Conservation (phyloP, 53 echinoderm and acorn worm genomes). For the Henricia sp. region DNA sequence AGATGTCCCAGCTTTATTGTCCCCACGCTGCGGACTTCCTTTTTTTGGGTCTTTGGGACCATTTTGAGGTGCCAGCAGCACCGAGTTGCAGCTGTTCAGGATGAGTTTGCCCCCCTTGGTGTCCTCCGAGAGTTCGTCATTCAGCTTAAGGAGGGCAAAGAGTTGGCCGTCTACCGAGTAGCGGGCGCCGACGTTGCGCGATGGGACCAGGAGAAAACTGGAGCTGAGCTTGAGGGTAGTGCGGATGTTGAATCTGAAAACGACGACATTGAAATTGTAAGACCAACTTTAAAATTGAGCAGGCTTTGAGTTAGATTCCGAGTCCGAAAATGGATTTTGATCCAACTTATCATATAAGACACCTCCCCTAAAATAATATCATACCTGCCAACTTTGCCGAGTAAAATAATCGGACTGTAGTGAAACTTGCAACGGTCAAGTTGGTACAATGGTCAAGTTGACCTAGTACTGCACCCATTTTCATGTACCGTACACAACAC, state of each 20-base stretch:
- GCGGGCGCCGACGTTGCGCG: constrained; percentile 85
- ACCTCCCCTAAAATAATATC: too few relatives aligned
- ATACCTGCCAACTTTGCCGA: too few relatives aligned
- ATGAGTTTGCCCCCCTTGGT: constrained; percentile 87
- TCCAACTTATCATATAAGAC: too few relatives aligned
- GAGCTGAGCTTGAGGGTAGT: constrained; percentile 86
- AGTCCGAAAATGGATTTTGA: too few relatives aligned
- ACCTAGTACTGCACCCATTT: too few relatives aligned
- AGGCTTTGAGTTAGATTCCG: too few relatives aligned
- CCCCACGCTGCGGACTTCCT: background rate
- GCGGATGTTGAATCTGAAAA: constrained; percentile 85
- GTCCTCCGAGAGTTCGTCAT: constrained; percentile 89
- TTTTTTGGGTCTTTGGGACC: constrained; percentile 5
- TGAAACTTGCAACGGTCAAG: too few relatives aligned
- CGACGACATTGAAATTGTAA: too few relatives aligned
- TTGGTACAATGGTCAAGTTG: too few relatives aligned
- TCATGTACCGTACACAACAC: too few relatives aligned
- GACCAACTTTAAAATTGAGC: too few relatives aligned
- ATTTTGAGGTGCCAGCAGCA: constrained; percentile 69
- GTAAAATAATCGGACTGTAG: too few relatives aligned
- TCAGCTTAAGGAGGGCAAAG: constrained; percentile 86
- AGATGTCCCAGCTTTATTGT: background rate
- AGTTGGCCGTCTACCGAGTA: constrained; percentile 94
- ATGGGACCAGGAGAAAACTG: constrained; percentile 93
- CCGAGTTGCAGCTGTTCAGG: constrained; percentile 91